Evolutionary conservation across 2,888 invertebrate genomes (phyloP).

Genomic region (Synergus japonicus): DNA sequence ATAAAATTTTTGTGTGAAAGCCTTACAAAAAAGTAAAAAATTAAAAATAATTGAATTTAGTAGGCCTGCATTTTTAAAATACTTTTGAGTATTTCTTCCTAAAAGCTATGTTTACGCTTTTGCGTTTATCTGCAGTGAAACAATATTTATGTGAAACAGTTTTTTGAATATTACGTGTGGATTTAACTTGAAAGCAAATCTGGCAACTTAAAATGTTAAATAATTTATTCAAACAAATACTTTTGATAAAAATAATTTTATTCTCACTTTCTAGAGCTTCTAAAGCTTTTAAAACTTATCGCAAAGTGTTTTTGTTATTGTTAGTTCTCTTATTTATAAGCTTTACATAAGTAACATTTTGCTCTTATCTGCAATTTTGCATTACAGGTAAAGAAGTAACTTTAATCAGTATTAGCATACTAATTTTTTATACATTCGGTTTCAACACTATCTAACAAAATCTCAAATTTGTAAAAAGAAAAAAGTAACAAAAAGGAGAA

Average conservation of each 20-base stretch:
- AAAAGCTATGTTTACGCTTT: background rate
- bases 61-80: background rate
- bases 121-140: background rate
- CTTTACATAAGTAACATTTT: background rate
- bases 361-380: background rate
- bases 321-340: too few species aligned
- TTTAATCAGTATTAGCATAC: background rate
- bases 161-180: background rate
- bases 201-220: background rate
- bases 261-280: background rate
- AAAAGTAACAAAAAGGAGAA: background rate
- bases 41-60: background rate
- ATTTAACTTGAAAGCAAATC: background rate
- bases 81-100: background rate
- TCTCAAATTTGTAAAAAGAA: background rate
- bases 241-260: background rate
- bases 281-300: background rate
- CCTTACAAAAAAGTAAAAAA: background rate
- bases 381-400: background rate
- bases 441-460: background rate
- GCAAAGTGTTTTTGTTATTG: background rate
- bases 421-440: background rate
- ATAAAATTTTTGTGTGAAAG: background rate
- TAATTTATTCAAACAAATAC: background rate
- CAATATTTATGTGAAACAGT: background rate